Percentiles rank a stretch among this genome's conserved stretches.
phyloP scores from a whole-genome alignment of 2,888 invertebrate species.

The Zygothrica quintamaculata region DNA sequence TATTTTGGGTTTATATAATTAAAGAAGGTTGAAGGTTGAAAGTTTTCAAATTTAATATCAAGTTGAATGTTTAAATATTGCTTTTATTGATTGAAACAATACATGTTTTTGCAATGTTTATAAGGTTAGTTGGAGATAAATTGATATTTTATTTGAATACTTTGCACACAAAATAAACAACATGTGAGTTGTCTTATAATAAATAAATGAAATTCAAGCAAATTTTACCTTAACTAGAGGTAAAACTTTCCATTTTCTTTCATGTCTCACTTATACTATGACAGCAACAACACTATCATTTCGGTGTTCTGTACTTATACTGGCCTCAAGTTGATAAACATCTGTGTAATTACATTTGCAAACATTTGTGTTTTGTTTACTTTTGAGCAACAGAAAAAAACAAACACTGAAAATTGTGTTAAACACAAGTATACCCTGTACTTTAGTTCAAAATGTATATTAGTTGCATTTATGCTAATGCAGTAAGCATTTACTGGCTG shows the following conservation, averaged over 20 bases:
- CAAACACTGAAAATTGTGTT: slow-evolving; percentile 20
- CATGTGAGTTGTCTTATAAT: background rate
- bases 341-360: slow-evolving; percentile 61
- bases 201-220: background rate
- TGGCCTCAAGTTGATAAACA: slow-evolving; percentile 38
- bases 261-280: background rate
- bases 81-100: background rate
- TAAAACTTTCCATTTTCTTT: too few relatives aligned
- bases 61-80: too few relatives aligned
- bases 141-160: slow-evolving; percentile 9
- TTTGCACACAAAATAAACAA: slow-evolving; percentile 6
- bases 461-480: too few relatives aligned
- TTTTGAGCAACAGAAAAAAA: slow-evolving; percentile 24
- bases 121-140: too few relatives aligned
- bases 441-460: slow-evolving; percentile 13
- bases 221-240: background rate
- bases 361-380: slow-evolving; percentile 42
- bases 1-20: too few relatives aligned
- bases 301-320: background rate
- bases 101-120: too few relatives aligned
- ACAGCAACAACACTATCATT: background rate
- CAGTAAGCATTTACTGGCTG: too few relatives aligned
- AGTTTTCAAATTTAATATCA: too few relatives aligned
- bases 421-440: slow-evolving; percentile 12
- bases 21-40: too few relatives aligned